A percentile compares a stretch with the other conserved stretches of the same genome.
These are phyloP conservation scores for Ophiodon elongatus DNA, from an alignment of 2,113 vertebrate genomes.

Conservation along the genomic window DNA sequence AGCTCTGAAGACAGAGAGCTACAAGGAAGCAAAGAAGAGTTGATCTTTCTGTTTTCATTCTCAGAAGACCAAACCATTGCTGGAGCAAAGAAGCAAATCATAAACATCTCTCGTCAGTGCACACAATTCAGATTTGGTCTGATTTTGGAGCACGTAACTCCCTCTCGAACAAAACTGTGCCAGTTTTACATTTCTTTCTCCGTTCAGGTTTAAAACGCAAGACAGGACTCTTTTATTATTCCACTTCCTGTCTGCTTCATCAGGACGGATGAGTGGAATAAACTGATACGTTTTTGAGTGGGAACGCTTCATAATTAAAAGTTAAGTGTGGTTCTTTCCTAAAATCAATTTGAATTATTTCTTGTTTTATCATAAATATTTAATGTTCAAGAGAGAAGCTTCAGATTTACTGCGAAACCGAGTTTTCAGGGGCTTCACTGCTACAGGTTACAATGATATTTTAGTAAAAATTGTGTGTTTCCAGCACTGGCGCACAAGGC, in stretches of 20 bases:
- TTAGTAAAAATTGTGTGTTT: neutral
- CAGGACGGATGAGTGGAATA: too few relatives aligned
- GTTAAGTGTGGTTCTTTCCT: neutral
- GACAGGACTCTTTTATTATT: neutral
- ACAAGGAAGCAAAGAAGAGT: neutral
- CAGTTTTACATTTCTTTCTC: neutral
- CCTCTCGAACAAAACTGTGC: neutral
- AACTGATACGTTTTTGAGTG: neutral
- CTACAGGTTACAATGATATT: neutral
- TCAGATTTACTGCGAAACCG: neutral
- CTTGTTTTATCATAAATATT: neutral
- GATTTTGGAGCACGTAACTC: neutral
- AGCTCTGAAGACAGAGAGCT: neutral
- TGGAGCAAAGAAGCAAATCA: neutral
- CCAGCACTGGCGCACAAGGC: neutral
- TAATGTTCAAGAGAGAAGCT: neutral
- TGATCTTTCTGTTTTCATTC: neutral
- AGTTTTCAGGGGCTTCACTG: neutral
- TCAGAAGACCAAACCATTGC: neutral
- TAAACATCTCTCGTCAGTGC: neutral
- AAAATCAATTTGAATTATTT: neutral
- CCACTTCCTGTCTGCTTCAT: too few relatives aligned
- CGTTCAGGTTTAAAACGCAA: neutral
- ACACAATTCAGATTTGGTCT: neutral
- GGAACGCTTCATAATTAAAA: neutral